Evolutionary conservation across 2,888 invertebrate species (phyloP).

Genomic region (Artemia sinica): DNA sequence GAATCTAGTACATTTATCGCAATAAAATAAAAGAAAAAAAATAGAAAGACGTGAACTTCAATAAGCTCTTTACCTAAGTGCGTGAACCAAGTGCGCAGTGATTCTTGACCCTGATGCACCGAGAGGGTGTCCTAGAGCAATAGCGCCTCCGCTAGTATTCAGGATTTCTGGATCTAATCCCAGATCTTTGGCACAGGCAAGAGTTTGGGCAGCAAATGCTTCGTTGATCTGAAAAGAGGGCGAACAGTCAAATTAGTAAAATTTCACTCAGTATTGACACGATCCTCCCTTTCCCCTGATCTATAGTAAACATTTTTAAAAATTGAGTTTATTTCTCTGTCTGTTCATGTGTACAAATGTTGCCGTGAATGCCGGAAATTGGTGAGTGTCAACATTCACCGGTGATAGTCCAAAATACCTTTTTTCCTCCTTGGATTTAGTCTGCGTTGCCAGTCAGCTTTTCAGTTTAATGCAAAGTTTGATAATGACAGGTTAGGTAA

Average conservation of each 20-base stretch:
- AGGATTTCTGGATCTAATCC: conserved; percentile 66
- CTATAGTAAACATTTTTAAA: too few relatives aligned
- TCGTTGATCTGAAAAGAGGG: conserved; percentile 65
- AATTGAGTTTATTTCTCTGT: too few relatives aligned
- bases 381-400: too few relatives aligned
- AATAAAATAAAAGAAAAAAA: neutral
- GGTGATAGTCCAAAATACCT: too few relatives aligned
- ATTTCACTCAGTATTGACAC: conserved; percentile 1
- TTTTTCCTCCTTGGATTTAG: too few relatives aligned
- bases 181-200: conserved; percentile 77
- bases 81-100: conserved; percentile 73
- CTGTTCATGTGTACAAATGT: too few relatives aligned
- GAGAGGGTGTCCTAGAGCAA: conserved; percentile 89
- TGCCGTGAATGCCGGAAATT: too few relatives aligned
- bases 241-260: conserved; percentile 7
- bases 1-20: neutral
- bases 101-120: conserved; percentile 89
- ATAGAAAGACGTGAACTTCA: conserved; percentile 1
- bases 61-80: conserved; percentile 49
- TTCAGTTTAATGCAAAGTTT: too few relatives aligned
- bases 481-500: too few relatives aligned
- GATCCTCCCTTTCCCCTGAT: neutral
- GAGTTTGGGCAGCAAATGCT: conserved; percentile 86
- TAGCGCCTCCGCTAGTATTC: conserved; percentile 90
- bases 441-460: too few relatives aligned